These are phyloP conservation scores for Acleris cristana DNA, from an alignment of 2,888 invertebrate species.

Conservation along the genomic window DNA sequence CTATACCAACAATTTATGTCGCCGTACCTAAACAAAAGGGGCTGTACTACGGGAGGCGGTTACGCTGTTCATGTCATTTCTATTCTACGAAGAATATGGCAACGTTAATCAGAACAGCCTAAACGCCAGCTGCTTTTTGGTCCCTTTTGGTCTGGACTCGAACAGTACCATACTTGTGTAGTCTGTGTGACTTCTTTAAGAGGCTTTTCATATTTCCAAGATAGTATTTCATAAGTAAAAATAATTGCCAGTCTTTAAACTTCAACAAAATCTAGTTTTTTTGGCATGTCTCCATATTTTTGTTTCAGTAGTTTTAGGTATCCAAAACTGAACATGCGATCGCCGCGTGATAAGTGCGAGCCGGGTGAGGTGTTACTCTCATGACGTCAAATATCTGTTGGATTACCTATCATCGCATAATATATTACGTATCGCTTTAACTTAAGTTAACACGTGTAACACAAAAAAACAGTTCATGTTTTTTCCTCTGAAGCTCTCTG, in stretches of 20 bases:
- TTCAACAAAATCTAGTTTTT: neutral
- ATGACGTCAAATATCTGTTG: slow-evolving; percentile 31
- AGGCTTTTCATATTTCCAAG: neutral
- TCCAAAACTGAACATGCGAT: slow-evolving; percentile 20
- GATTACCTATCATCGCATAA: slow-evolving; percentile 21
- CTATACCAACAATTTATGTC: neutral
- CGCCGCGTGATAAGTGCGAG: slow-evolving; percentile 28
- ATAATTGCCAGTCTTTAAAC: neutral
- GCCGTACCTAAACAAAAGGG: no score
- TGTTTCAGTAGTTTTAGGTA: slow-evolving; percentile 18
- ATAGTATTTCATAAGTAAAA: neutral
- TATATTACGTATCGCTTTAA: slow-evolving; percentile 11
- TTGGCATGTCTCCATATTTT: slow-evolving; percentile 26
- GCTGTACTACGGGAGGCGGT: no score
- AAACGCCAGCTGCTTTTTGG: no score
- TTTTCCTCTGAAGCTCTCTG: no score
- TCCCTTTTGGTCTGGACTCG: no score
- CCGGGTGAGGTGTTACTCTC: slow-evolving; percentile 22
- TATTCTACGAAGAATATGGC: no score
- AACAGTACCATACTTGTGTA: slow-evolving; percentile 17
- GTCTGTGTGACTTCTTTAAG: slow-evolving; percentile 11
- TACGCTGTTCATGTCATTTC: no score
- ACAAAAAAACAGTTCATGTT: neutral
- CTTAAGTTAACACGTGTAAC: neutral
- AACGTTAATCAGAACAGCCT: no score